Percentiles rank a stretch among this genome's conserved stretches.
Conservation (phyloP, 2,113 vertebrate genomes). For the Lagopus leucura region DNA sequence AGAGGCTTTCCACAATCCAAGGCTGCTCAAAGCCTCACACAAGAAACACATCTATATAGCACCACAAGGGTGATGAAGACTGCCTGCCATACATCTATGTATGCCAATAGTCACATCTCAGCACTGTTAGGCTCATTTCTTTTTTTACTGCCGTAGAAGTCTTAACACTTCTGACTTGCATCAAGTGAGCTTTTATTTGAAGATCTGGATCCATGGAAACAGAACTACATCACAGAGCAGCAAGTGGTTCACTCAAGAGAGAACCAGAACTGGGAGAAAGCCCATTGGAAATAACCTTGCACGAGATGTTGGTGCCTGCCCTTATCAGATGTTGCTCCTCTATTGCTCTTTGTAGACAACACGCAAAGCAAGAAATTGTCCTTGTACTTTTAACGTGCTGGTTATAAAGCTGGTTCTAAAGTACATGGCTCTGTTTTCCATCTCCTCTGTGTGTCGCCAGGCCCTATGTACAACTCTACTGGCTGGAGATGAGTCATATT, state of each 20-base stretch:
- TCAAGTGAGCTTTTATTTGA: constrained; percentile 6
- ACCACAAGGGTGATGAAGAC: neutral
- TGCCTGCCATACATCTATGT: neutral
- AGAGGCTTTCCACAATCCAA: neutral
- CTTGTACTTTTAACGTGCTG: neutral
- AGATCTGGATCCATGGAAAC: neutral
- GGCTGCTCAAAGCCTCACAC: neutral
- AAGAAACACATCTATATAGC: neutral
- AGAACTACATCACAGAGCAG: rapidly evolving
- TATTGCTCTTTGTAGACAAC: neutral
- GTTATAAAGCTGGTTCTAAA: neutral
- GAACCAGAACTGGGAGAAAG: neutral
- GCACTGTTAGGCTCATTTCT: neutral
- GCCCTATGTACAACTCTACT: neutral
- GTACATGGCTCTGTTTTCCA: neutral
- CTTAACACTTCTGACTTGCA: neutral
- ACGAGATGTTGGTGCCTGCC: neutral
- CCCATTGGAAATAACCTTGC: neutral
- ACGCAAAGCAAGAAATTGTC: neutral
- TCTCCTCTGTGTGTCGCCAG: neutral
- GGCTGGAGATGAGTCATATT: neutral
- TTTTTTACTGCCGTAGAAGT: neutral
- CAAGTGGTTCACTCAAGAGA: neutral
- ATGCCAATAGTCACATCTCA: neutral
- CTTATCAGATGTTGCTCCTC: neutral